phyloP scores from a whole-genome alignment of 2,888 invertebrate species.

The Tenthredo scrophulariae region DNA sequence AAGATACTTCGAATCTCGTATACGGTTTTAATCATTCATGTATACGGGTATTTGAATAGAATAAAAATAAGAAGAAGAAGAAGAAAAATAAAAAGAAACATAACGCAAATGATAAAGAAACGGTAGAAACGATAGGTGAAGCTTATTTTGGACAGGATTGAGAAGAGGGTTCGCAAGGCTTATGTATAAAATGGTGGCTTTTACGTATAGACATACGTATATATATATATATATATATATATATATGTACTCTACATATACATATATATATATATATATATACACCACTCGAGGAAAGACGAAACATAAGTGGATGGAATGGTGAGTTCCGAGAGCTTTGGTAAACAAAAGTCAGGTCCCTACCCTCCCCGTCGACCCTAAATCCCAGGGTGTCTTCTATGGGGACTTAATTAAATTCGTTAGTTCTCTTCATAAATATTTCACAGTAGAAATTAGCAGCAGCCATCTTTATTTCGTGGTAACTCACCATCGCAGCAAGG shows the following conservation, averaged over 20 bases:
- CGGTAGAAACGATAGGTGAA: slow-evolving; percentile 32
- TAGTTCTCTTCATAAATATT: slow-evolving; percentile 41
- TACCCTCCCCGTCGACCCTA: slow-evolving; percentile 46
- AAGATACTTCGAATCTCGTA: background rate
- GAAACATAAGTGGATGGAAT: slow-evolving; percentile 26
- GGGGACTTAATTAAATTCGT: slow-evolving; percentile 29
- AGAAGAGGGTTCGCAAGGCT: slow-evolving; percentile 17
- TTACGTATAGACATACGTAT: slow-evolving; percentile 3
- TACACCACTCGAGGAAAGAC: slow-evolving; percentile 16
- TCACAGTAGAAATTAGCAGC: slow-evolving; percentile 17
- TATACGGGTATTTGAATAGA: slow-evolving; percentile 32
- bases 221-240: background rate
- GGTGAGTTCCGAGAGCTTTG: slow-evolving; percentile 23
- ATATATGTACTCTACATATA: slow-evolving; percentile 9
- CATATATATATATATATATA: background rate
- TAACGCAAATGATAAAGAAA: slow-evolving; percentile 41
- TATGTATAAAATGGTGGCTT: background rate
- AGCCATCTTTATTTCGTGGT: background rate
- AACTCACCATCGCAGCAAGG: background rate
- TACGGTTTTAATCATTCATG: background rate
- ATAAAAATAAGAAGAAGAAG: background rate
- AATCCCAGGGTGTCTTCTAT: slow-evolving; percentile 56
- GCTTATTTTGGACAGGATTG: slow-evolving; percentile 33
- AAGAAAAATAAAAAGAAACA: slow-evolving; percentile 10
- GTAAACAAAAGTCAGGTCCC: slow-evolving; percentile 37